These are phyloP conservation scores for Lithodes maja DNA, from an alignment of 2,888 invertebrate genomes.

Conservation along the genomic window DNA sequence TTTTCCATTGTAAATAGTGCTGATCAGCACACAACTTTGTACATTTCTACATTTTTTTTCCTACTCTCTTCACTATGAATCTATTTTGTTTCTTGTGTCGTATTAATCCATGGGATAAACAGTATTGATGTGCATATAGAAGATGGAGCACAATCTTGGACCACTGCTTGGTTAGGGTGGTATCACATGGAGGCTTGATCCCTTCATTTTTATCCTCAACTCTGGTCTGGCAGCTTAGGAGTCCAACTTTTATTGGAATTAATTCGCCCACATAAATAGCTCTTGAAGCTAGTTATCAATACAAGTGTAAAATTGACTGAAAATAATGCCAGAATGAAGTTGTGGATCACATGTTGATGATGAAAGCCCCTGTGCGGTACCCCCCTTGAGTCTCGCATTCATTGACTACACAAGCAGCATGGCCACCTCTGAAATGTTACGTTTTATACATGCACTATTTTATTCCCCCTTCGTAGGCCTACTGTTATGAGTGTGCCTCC, in stretches of 20 bases:
- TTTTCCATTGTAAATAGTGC: slow-evolving; percentile 44
- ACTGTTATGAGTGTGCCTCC: slow-evolving; percentile 55
- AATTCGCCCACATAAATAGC: not conserved
- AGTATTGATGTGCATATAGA: slow-evolving; percentile 26
- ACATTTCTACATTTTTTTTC: slow-evolving; percentile 34
- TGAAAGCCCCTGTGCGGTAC: too few species aligned
- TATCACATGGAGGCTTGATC: too few species aligned
- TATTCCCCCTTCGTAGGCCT: slow-evolving; percentile 40
- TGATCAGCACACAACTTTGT: slow-evolving; percentile 35
- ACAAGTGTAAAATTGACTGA: too few species aligned
- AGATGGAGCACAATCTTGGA: slow-evolving; percentile 7
- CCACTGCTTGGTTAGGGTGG: not conserved
- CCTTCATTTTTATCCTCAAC: too few species aligned
- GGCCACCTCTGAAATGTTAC: too few species aligned
- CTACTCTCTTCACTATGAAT: slow-evolving; percentile 3
- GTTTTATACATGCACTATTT: slow-evolving; percentile 20
- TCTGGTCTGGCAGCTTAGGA: too few species aligned
- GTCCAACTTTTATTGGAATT: not conserved
- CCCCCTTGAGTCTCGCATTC: too few species aligned
- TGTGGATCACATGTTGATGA: too few species aligned
- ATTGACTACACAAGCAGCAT: too few species aligned
- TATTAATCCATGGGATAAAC: slow-evolving; percentile 41
- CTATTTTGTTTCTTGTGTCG: slow-evolving; percentile 28
- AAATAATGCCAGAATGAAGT: too few species aligned
- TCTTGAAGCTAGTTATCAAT: too few species aligned